Evolutionary conservation across 2,797 vertebrate species (phyloP), one percentile per base, ranked within the genome.

Genomic region (Melanotaenia maccullochi): DNA sequence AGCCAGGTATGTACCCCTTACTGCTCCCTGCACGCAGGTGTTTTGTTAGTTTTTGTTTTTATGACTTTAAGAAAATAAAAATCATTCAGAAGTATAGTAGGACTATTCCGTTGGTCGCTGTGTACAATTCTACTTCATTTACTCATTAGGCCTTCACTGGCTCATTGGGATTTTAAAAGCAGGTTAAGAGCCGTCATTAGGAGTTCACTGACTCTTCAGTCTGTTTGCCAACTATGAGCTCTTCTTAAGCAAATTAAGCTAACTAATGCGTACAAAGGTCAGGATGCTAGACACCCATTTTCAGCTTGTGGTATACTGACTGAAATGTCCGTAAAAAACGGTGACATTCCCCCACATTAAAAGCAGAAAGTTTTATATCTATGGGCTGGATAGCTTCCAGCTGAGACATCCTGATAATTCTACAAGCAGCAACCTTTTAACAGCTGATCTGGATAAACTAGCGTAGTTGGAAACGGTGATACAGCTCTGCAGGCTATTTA

Each of bases 1-100:
- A 86, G 94, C 94, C 85, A 95, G 70, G 94, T 95, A 89, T 11
- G 89, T 69, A 22, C 68, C 33, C 55, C 18, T 3, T 4, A 13
- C 58, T 68, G 36, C 58, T 44, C 67, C 40, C 56, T 52, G 33
- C 13, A 24, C n/a, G 44, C 18, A n/a, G 44, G 8, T 22, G 47
- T 22, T 22, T 22, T 51, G n/a, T 22, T 51, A 22, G n/a, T 51
- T 51, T 12, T n/a, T 12, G 1, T 56, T 36, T 28, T 32, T 64
- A 52, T 38, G 63, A 54, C 18, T 8, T 11, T 11, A 51, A 2
- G 11, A 42, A 16, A 16, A 42, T 42, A 42, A 5, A 16, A 16
- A 42, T 42, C 3, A 7, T 32, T 32, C 32, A 32, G 32, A 5
- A 32, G 32, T 32, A 7, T 32, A 32, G 32, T 32, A 5, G 5